phyloP scores from a whole-genome alignment of 2,113 vertebrate species.

The Macrotus californicus region DNA sequence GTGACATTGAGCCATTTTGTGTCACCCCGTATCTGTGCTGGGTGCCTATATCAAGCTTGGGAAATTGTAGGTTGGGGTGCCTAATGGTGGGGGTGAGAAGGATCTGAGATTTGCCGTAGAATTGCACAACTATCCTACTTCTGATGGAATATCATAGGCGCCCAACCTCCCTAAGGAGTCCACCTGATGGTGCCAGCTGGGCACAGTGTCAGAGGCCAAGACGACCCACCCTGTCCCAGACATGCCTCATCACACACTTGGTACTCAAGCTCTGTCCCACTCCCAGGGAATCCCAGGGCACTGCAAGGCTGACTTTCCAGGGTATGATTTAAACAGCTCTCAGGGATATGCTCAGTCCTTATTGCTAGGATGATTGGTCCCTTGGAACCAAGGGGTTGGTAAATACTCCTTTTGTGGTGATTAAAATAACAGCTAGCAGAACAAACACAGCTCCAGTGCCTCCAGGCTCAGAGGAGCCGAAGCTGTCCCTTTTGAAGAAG shows the following conservation, averaged over 20 bases:
- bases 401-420: constrained; percentile 4
- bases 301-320: neutral
- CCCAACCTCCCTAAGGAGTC: neutral
- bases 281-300: neutral
- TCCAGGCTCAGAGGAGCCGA: neutral
- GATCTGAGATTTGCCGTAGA: neutral
- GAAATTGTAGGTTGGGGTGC: neutral
- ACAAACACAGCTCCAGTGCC: neutral
- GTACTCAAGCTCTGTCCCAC: neutral
- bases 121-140: neutral
- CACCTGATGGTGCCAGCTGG: neutral
- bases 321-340: neutral
- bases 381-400: neutral
- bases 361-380: neutral
- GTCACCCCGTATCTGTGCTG: neutral
- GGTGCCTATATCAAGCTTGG: neutral
- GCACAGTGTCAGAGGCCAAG: neutral
- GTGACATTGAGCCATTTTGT: neutral
- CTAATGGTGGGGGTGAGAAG: neutral
- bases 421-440: neutral
- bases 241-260: neutral
- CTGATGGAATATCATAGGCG: neutral
- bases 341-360: neutral
- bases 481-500: neutral
- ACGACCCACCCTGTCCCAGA: neutral